Evolutionary conservation across 2,797 vertebrate species (phyloP), one percentile per base, ranked within the genome.

Genomic region (Clamator glandarius): DNA sequence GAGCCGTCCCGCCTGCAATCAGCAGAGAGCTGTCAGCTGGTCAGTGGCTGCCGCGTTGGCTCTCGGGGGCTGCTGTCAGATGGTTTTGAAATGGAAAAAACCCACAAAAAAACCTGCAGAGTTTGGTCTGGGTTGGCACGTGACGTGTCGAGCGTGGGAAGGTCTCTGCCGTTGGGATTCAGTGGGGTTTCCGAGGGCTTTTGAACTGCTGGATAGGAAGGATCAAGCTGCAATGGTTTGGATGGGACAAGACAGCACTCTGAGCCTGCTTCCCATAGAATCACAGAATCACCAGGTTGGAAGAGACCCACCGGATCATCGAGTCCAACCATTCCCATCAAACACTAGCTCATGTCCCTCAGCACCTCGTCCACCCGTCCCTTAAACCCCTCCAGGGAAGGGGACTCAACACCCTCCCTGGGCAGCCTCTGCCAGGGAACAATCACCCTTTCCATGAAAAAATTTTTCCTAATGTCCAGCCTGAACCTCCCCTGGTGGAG

Each of bases 11-110:
- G 93, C 89, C 84, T 92, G 78, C 89, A 62, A 61, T 57, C 69
- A 25, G 73, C 11, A 58, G 83, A 73, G 62, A 92, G 93, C 92
- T 78, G 87, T 96, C 94, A 93, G 91, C 94, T 95, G 95, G 89
- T 66, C 93, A 86, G 91, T 29, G 28, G 76, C 85, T 91, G 93
- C 74, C 54, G 46, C 41, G 74, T 44, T 95, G 95, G 93, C 94
- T 61, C 92, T 92, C 70, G 28, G 1, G 2, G 3, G 3, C 62
- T 93, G 69, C 70, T 61, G 29, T 95, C 81, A 72, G 78, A 89
- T 88, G 84, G 79, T 13, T 83, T 36, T 14, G 19, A 68, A 84
- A 68, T 23, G 2, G 25, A 28, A 31, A 66, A 9, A 24, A 39
- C 42, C 42, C n/a, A n/a, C 17, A 35, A 15, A 46, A 76, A 35